Evolutionary conservation across 2,888 invertebrate species (phyloP).

Genomic region (Lasiommata megera): DNA sequence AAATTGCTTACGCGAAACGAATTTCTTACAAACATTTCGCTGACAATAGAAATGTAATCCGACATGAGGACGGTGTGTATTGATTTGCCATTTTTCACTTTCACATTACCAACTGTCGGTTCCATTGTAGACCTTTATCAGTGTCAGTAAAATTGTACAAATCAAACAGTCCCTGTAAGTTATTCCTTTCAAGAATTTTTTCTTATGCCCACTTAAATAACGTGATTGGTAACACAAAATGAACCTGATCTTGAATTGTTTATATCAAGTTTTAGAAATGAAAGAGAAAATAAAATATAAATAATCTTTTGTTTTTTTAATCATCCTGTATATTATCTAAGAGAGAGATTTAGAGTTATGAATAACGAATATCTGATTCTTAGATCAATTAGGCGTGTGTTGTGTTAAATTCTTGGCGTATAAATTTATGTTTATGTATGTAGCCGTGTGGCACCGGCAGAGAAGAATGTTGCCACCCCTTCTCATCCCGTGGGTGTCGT

Average conservation of each 20-base stretch:
- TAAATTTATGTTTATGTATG: no score
- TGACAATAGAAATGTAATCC: conserved; percentile 49
- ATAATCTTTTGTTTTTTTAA: no score
- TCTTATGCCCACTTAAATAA: not conserved
- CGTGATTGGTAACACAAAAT: not conserved
- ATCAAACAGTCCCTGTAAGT: conserved; percentile 41
- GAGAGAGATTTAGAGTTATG: no score
- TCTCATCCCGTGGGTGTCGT: no score
- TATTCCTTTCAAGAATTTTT: conserved; percentile 5
- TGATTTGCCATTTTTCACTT: conserved; percentile 61
- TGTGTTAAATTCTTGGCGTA: no score
- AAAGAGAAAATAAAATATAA: no score
- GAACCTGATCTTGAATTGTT: not conserved
- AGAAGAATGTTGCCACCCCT: no score
- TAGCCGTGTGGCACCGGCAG: no score
- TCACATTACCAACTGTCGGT: conserved; percentile 69
- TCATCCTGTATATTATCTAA: no score
- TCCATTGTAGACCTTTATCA: conserved; percentile 69
- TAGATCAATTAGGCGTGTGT: no score
- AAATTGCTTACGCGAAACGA: conserved; percentile 1
- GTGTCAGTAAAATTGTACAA: conserved; percentile 66
- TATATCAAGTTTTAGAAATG: not conserved
- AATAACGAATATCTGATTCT: no score
- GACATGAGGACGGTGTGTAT: conserved; percentile 39
- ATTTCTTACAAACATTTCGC: conserved; percentile 23